Evolutionary conservation across 2,797 vertebrate species (phyloP), one percentile per base, ranked within the genome.

Genomic region (Benthosema pterotum): DNA sequence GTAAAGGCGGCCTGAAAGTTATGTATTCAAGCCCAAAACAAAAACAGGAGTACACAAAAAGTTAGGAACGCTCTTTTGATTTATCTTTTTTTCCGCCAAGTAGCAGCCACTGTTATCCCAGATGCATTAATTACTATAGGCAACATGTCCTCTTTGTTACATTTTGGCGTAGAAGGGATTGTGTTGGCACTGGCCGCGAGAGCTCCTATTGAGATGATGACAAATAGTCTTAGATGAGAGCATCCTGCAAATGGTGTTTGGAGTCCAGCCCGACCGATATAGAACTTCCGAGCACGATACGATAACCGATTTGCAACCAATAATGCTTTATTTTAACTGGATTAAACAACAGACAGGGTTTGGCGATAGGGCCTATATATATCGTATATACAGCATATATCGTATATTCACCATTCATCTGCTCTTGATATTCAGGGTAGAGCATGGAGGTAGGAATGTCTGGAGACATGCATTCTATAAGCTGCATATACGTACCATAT

Each of bases 11-110:
- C 15, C 43, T 16, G 25, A 49, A 17, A 61, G 32, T 38, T 38
- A 38, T 38, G 32, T 38, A n/a, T n/a, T 38, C 32, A 8, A 38
- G 32, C 48, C 22, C 57, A n/a, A 38, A 54, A 53, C 52, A 46
- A 17, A 11, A 47, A 16, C 25, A 38, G 16, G 25, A 42, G 12
- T 11, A 9, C 14, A 43, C 12, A 14, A 22, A 16, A 16, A 32
- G n/a, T 11, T 49, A n/a, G 57, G 14, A 32, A 28, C 14, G 19
- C 6, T 63, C 6, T 63, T 32, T 51, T 38, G 47, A 1, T 32
- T 32, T 32, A 7, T 38, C 11, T 9, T 38, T 38, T 38, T 9
- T 38, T 38, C 11, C 32, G 32, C 32, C 8, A 52, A 61, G 14
- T 54, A 17, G 18, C 52, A 42, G 28, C 17, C 25, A n/a, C 32